phyloP scores from a whole-genome alignment of 2,797 vertebrate genomes.

The Hafferia zeledoni region DNA sequence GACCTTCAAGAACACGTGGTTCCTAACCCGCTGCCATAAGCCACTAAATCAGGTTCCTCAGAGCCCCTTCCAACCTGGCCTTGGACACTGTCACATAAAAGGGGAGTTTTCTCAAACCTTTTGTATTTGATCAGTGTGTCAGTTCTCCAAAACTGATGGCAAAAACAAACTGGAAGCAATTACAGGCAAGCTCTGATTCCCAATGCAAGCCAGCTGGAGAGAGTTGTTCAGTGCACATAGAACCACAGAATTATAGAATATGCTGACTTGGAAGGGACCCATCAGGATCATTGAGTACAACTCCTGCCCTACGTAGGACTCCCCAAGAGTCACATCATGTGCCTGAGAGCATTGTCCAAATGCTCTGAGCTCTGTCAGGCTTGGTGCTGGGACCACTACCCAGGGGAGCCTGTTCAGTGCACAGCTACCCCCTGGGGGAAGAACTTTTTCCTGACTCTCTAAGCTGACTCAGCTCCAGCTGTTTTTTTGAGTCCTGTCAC shows the following conservation, averaged over 20 bases:
- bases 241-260: background rate
- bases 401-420: background rate
- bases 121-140: background rate
- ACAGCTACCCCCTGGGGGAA: too few relatives aligned
- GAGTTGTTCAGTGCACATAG: background rate
- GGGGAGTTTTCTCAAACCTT: background rate
- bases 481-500: fast-evolving
- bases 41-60: background rate
- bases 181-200: background rate
- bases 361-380: background rate
- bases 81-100: background rate
- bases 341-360: background rate
- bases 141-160: background rate
- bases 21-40: background rate
- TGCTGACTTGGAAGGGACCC: background rate
- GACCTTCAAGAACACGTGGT: background rate
- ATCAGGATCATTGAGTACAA: background rate
- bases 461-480: background rate
- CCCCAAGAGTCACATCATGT: background rate
- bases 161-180: background rate
- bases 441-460: background rate
- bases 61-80: background rate
- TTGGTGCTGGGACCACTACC: background rate
- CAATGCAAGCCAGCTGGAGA: background rate
- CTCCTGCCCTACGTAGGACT: background rate